Base-by-base conservation (phyloP, 2,888 invertebrate species). In the Heliconius ethilla region DNA sequence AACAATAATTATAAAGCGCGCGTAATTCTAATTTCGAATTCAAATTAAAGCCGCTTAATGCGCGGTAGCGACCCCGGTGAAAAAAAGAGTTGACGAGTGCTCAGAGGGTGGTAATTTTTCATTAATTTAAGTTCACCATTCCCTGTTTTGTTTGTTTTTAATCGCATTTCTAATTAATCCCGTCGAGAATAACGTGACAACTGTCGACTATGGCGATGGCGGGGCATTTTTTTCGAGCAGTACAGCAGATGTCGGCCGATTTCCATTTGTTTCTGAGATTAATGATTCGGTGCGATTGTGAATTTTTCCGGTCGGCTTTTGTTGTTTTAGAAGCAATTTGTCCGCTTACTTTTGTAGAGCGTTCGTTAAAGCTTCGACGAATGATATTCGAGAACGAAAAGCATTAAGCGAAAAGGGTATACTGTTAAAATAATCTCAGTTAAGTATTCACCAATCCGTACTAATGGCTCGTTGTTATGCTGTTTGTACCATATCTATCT, bases 31-130 rank as follows among this genome's bases (percentile, higher is more conserved):
- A 94, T 94, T 94, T 92, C 92, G 93, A 94, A 94, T 94, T 94
- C 94, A 94, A 94, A 94, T 94, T 93, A 94, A 94, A 94, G 94
- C 94, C 94, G 94, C 94, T 94, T 94, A 94, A 94, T 94, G 94
- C 94, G 93, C 94, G 93, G 92, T 91, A 93, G 93, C 93, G 94
- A 92, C 92, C 93, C 93, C 87, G 90, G 91, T 74, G 73, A 90
- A 94, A 93, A 91, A 94, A 94, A 94, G 94, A 94, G 94, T 94
- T 94, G 94, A 93, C 93, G 94, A 94, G 91, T 90, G 91, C 92
- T 89, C 93, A 87, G 92, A 93, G 94, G 94, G 94, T 94, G 94
- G 94, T 94, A 94, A 94, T 94, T 94, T 94, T 94, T 94, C 94
- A 94, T 94, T 94, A 94, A 94, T 94, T 94, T 94, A 94, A 94